phyloP scores from a whole-genome alignment of 2,797 vertebrate species.

The Caiman crocodilus region DNA sequence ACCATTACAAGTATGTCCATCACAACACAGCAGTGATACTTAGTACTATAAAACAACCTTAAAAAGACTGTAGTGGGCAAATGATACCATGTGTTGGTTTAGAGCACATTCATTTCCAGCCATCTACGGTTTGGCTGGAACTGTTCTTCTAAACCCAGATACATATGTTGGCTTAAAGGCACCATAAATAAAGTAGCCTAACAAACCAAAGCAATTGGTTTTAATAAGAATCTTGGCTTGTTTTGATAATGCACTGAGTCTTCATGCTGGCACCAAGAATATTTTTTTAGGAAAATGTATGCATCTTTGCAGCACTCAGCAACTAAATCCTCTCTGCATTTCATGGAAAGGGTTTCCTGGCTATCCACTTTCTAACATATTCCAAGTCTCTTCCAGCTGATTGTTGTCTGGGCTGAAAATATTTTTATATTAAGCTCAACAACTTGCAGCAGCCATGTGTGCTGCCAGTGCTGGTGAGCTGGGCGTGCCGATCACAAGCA shows the following conservation, averaged over 20 bases:
- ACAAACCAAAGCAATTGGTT: constrained; percentile 72
- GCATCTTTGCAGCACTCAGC: constrained; percentile 64
- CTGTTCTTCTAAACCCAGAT: constrained; percentile 27
- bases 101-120: constrained; percentile 32
- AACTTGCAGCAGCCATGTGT: rapidly evolving
- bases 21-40: not conserved
- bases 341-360: constrained; percentile 66
- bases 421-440: not conserved
- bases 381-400: constrained; percentile 59
- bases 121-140: constrained; percentile 52
- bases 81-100: constrained; percentile 26
- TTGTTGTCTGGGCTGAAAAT: constrained; percentile 56
- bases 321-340: constrained; percentile 61
- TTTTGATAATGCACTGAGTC: constrained; percentile 67
- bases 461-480: rapidly evolving
- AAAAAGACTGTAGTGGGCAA: not conserved
- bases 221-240: constrained; percentile 72
- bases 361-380: constrained; percentile 3
- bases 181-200: constrained; percentile 53
- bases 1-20: rapidly evolving
- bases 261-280: constrained; percentile 18
- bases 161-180: constrained; percentile 58
- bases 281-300: constrained; percentile 66
- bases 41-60: not conserved
- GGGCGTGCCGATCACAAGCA: rapidly evolving